phyloP scores from a whole-genome alignment of 2,113 vertebrate genomes.

The Jacana jacana region DNA sequence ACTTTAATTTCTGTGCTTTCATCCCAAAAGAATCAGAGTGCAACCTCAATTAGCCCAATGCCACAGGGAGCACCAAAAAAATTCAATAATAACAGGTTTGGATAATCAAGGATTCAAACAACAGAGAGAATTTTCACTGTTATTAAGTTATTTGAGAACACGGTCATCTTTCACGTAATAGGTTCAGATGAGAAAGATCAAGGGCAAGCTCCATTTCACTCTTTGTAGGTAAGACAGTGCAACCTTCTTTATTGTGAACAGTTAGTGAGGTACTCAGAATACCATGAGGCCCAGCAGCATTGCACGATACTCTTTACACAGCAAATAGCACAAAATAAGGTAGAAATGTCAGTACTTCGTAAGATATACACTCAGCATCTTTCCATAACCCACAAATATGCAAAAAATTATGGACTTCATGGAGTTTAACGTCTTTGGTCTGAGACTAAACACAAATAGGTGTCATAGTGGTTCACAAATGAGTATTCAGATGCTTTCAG shows the following conservation, averaged over 20 bases:
- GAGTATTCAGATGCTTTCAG: neutral
- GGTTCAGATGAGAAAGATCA: neutral
- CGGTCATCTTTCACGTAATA: neutral
- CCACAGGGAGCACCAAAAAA: neutral
- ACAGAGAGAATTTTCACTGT: constrained; percentile 1
- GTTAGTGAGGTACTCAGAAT: neutral
- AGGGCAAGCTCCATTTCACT: neutral
- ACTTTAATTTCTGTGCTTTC: constrained; percentile 43
- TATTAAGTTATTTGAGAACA: constrained; percentile 41
- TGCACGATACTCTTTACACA: neutral
- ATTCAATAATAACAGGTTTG: neutral
- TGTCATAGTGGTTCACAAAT: neutral
- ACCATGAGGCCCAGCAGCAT: neutral
- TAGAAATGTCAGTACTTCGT: neutral
- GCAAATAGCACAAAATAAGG: neutral
- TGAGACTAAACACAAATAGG: neutral
- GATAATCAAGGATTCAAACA: constrained; percentile 52
- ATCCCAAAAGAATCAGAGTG: constrained; percentile 22
- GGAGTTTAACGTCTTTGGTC: neutral
- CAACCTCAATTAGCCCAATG: constrained; percentile 32
- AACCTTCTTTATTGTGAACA: neutral
- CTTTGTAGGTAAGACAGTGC: neutral
- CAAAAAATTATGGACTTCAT: neutral
- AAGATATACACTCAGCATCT: neutral
- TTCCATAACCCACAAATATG: neutral